These are phyloP conservation scores for Drosophila austrosaltans DNA, from an alignment of 2,888 invertebrate species.

Conservation along the genomic window DNA sequence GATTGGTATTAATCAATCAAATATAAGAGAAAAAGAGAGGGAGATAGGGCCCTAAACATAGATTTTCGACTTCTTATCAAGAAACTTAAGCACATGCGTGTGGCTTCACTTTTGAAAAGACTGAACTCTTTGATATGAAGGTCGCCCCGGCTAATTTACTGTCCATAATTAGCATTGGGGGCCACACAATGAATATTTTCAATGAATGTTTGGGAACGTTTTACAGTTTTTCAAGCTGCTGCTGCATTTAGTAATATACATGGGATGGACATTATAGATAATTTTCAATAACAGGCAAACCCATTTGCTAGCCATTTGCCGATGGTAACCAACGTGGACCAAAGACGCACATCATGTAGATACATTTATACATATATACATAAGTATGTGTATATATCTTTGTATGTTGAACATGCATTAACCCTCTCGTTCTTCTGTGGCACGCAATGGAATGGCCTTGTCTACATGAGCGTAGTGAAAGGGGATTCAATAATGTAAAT, in stretches of 20 bases:
- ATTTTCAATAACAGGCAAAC: conserved; percentile 64
- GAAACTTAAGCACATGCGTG: conserved; percentile 54
- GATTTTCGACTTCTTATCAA: conserved; percentile 36
- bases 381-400: no score
- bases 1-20: conserved; percentile 71
- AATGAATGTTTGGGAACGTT: conserved; percentile 50
- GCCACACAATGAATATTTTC: conserved; percentile 7
- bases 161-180: conserved; percentile 69
- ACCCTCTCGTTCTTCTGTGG: conserved; percentile 53
- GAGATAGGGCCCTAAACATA: conserved; percentile 2
- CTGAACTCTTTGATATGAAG: conserved; percentile 61
- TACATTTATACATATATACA: no score
- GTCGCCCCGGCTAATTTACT: conserved; percentile 66
- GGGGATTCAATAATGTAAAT: background rate
- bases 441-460: conserved; percentile 70
- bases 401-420: conserved; percentile 54
- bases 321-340: background rate
- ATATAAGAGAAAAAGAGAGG: conserved; percentile 18
- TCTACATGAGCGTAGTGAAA: conserved; percentile 13
- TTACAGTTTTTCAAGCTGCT: conserved; percentile 64
- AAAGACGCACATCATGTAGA: background rate
- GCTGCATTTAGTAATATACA: conserved; percentile 42
- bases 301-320: conserved; percentile 47
- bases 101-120: conserved; percentile 32
- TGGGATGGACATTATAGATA: conserved; percentile 60